These are phyloP conservation scores for Tortricodes alternella DNA, from an alignment of 2,888 invertebrate species.

Conservation along the genomic window DNA sequence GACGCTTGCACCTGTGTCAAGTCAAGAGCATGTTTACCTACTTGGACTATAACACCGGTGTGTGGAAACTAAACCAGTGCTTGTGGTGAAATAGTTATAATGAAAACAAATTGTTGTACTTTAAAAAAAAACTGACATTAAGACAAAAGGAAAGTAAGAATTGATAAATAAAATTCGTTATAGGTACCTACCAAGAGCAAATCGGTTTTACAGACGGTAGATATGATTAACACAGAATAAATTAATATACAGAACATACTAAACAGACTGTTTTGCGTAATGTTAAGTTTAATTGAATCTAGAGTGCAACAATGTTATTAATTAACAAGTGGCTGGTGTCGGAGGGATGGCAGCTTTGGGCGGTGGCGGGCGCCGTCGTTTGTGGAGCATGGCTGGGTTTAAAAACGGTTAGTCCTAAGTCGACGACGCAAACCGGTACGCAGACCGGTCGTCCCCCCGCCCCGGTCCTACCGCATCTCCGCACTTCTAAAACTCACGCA, in stretches of 20 bases:
- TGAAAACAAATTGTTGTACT: too few species aligned
- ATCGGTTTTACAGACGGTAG: too few species aligned
- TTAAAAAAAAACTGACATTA: too few species aligned
- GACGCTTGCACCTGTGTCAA: conserved; percentile 73
- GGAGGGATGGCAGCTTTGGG: conserved; percentile 49
- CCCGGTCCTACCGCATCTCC: conserved; percentile 52
- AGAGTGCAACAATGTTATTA: neutral
- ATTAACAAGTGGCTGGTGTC: conserved; percentile 36
- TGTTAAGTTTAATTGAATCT: neutral
- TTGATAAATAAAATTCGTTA: too few species aligned
- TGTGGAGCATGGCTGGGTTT: conserved; percentile 77
- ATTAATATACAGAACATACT: too few species aligned
- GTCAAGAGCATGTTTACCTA: conserved; percentile 62
- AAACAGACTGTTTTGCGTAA: neutral
- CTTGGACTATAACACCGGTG: conserved; percentile 41
- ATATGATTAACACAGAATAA: too few species aligned
- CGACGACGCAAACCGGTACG: conserved; percentile 77
- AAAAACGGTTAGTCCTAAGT: conserved; percentile 78
- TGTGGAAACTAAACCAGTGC: conserved; percentile 3
- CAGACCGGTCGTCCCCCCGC: conserved; percentile 66
- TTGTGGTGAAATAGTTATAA: conserved; percentile 1
- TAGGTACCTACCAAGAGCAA: too few species aligned
- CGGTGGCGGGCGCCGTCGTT: conserved; percentile 59
- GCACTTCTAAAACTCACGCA: conserved; percentile 75
- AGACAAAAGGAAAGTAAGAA: too few species aligned